Evolutionary conservation across 1,140 invertebrate genomes (phyloP), one percentile per base, ranked within the genome.

Genomic region (Magallana angulata): DNA sequence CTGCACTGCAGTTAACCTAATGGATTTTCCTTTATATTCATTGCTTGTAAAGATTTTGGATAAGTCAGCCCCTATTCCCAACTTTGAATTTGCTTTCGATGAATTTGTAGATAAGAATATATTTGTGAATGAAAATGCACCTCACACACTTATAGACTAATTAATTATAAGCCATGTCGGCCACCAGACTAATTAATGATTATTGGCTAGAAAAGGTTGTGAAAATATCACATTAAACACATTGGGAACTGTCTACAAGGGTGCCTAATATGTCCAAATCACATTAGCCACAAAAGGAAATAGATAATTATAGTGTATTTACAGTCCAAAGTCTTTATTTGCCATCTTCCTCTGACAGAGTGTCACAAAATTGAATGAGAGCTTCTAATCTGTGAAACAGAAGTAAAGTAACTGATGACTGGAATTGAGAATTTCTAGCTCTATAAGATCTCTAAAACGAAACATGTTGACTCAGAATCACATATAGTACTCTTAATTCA

Each of bases 281-380:
- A 71, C 18, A 71, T 71, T 71, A 71, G n/a, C 68, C 24, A 71
- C 68, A 18, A 30, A 30, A 30, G 68, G 68, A 71, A 71, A 71
- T 71, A 71, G 68, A 71, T 71, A 30, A 71, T 71, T 71, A 71
- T 71, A 30, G 24, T 71, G 18, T 71, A 71, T 71, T 71, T 71
- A 11, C n/a, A 24, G n/a, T 24, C 68, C 68, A 7, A 18, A 71
- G 68, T 71, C 68, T 71, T 24, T 71, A 71, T 71, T 24, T 30
- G 68, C 68, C 11, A 24, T 71, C 18, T 71, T 71, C 12, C 68
- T 30, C 18, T 71, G 18, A 18, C 7, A 71, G 9, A 24, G 18
- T 30, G 24, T 18, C 68, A 71, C 24, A 30, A 24, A 30, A 30
- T 7, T 11, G 36, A 71, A 71, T 5, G n/a, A 8, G 36, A 71